These are phyloP conservation scores for Anguilla japonica DNA, from an alignment of 2,113 vertebrate species.

Conservation along the genomic window DNA sequence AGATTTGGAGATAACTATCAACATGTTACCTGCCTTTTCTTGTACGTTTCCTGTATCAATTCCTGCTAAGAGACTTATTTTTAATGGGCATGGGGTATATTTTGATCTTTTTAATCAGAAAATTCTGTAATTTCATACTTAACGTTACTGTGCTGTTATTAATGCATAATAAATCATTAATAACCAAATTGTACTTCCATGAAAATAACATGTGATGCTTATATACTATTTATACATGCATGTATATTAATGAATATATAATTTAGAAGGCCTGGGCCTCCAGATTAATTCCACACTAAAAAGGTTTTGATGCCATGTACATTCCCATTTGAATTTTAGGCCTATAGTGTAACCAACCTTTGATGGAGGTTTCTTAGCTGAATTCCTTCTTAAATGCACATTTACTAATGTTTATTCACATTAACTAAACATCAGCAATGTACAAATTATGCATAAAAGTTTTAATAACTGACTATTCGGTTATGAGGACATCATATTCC, in stretches of 20 bases:
- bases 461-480: neutral
- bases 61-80: constrained; percentile 8
- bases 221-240: too few relatives aligned
- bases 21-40: neutral
- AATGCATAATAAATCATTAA: neutral
- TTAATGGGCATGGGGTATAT: neutral
- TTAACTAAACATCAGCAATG: neutral
- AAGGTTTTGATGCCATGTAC: too few relatives aligned
- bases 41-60: constrained; percentile 15
- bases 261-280: too few relatives aligned
- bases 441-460: neutral
- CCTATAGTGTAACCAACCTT: neutral
- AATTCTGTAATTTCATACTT: neutral
- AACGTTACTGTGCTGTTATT: neutral
- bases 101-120: constrained; percentile 11
- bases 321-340: neutral
- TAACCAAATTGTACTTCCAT: too few relatives aligned
- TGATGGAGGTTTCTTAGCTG: neutral
- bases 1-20: constrained; percentile 23
- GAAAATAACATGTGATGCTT: too few relatives aligned
- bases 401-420: neutral
- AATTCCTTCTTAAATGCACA: neutral
- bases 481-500: neutral
- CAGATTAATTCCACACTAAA: too few relatives aligned
- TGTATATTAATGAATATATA: too few relatives aligned